Evolutionary conservation across 2,797 vertebrate genomes (phyloP).

Genomic region (Emys orbicularis): DNA sequence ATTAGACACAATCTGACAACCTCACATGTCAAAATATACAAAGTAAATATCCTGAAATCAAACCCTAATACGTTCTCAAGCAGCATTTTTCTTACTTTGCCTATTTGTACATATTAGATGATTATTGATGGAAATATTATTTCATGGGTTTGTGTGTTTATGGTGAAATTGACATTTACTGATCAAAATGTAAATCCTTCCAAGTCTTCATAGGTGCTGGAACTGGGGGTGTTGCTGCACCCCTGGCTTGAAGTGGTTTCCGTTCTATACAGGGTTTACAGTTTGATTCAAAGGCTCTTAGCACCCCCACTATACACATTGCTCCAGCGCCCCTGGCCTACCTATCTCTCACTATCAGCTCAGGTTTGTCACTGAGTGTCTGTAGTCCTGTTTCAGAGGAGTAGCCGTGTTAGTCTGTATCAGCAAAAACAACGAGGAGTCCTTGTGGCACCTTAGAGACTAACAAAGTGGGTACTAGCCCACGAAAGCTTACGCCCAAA

Average conservation of each 20-base stretch:
- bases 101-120: background rate
- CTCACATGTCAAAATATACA: background rate
- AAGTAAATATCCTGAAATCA: background rate
- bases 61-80: background rate
- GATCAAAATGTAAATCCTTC: background rate
- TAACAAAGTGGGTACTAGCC: too few species aligned
- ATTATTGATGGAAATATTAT: background rate
- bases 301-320: too few species aligned
- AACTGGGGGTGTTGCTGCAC: too few species aligned
- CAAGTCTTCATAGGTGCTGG: too few species aligned
- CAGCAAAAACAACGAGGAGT: too few species aligned
- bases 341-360: background rate
- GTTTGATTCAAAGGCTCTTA: too few species aligned
- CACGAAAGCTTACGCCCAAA: too few species aligned
- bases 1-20: background rate
- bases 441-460: too few species aligned
- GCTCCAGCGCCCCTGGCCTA: background rate
- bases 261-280: too few species aligned
- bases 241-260: too few species aligned
- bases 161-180: background rate
- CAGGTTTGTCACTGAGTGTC: background rate
- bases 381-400: too few species aligned
- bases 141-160: background rate
- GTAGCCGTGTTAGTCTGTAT: too few species aligned
- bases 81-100: background rate